phyloP scores from a whole-genome alignment of 2,797 vertebrate species.

The Allobates femoralis region DNA sequence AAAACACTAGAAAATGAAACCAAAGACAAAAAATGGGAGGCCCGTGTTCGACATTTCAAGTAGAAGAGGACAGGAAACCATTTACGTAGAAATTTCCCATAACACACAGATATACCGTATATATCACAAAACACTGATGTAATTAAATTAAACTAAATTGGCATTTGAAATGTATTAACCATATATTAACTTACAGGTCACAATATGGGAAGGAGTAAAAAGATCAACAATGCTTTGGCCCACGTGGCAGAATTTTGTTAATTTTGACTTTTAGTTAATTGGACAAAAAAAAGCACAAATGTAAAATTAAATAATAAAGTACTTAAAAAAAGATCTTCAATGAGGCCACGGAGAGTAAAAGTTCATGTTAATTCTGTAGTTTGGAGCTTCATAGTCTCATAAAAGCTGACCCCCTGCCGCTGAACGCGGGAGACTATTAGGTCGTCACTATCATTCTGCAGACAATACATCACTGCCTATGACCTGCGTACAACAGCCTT shows the following conservation, averaged over 20 bases:
- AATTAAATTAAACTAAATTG: not conserved
- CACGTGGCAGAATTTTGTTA: not conserved
- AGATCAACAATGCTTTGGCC: too few relatives aligned
- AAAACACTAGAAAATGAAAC: not conserved
- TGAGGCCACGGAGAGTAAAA: not conserved
- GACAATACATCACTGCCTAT: not conserved
- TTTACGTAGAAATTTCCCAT: not conserved
- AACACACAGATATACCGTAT: not conserved
- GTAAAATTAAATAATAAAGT: not conserved
- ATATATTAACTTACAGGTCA: not conserved
- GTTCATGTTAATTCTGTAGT: not conserved
- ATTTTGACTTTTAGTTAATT: not conserved
- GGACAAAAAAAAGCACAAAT: not conserved
- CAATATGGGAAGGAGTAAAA: not conserved
- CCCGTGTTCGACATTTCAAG: not conserved
- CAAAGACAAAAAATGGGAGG: not conserved
- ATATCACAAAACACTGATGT: not conserved
- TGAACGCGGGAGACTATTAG: constrained; percentile 34
- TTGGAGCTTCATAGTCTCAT: not conserved
- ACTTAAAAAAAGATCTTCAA: not conserved
- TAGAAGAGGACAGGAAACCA: not conserved
- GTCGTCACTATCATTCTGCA: not conserved
- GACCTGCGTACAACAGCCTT: not conserved
- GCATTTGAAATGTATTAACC: not conserved
- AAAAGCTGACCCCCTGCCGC: constrained; percentile 32